A percentile compares a stretch with the other conserved stretches of the same genome.
phyloP scores from a whole-genome alignment of 2,797 vertebrate species.

The Tokudaia tokunoshimensis region DNA sequence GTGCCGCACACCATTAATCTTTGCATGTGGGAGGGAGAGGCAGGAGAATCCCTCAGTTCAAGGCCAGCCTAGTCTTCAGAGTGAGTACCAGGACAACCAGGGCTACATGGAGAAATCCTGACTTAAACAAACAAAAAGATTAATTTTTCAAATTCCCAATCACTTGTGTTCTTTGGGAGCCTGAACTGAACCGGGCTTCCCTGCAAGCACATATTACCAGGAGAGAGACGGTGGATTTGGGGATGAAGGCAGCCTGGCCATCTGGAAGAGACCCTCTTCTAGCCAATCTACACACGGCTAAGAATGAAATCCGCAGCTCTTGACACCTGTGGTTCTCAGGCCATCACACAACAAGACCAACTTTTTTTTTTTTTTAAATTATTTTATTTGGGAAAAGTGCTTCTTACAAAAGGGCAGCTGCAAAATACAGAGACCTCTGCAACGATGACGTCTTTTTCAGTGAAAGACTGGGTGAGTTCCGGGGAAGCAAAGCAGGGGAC shows the following conservation, averaged over 20 bases:
- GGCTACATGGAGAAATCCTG: background rate
- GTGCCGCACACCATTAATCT: accelerated
- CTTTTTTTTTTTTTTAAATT: conserved; percentile 59
- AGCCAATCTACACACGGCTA: background rate
- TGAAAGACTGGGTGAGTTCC: conserved; percentile 84
- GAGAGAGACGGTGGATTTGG: background rate
- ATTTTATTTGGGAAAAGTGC: conserved; percentile 92
- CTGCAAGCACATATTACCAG: accelerated
- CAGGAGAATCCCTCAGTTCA: background rate
- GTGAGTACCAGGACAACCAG: background rate
- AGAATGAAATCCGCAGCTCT: background rate
- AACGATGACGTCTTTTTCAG: conserved; percentile 87
- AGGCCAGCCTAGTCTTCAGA: background rate
- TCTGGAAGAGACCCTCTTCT: background rate
- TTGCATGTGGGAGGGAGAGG: background rate
- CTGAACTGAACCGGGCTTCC: background rate
- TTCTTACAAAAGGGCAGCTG: conserved; percentile 92
- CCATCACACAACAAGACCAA: conserved; percentile 57
- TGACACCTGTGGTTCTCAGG: background rate
- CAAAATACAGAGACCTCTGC: conserved; percentile 89
- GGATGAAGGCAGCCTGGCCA: background rate
- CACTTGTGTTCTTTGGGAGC: background rate
- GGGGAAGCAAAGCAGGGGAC: conserved; percentile 86
- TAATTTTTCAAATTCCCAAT: background rate
- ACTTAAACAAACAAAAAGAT: background rate